Evolutionary conservation across 1,140 invertebrate genomes (phyloP), one percentile per base, ranked within the genome.

Genomic region (Homarus americanus): DNA sequence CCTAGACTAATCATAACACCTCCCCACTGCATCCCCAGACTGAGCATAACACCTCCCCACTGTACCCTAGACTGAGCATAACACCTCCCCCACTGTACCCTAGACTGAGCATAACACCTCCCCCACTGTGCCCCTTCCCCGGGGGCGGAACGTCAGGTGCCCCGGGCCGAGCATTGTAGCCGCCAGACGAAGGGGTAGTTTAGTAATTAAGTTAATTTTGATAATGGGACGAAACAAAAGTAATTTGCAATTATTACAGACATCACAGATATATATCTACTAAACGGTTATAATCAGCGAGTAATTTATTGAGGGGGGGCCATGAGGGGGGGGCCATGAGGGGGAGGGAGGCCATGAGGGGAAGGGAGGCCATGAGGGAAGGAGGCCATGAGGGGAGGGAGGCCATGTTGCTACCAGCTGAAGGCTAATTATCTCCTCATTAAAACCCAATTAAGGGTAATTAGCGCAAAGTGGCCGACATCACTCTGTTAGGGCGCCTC

Each of bases 201-300:
- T 32, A 32, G 63, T 69, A 69, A 69, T 69, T 69, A 69, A 69
- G 63, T 3, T 69, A 28, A 69, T 69, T 69, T 69, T 69, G 63
- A 69, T 69, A 69, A 69, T 69, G 63, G 24, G 2, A 69, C 28
- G 24, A 69, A 28, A 32, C 63, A 32, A 69, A 69, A 69, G 63
- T 69, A 69, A 32, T 69, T 69, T 28, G 63, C 63, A 9, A 32
- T 69, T 28, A 69, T 69, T 69, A 69, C n/a, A 69, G n/a, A 28
- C 28, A 4, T 69, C 63, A 5, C 32, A 69, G 24, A 69, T 69
- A 69, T 12, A 32, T 5, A 69, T 69, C 63, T 69, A 69, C 63
- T 69, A 69, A 69, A 32, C 63, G 63, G 24, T 28, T 28, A 69
- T 69, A 7, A 32, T 69, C n/a, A 69, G 28, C 63, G 63, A 0